Evolutionary conservation across 2,888 invertebrate species (phyloP).

Genomic region (Ferrisia virgata): DNA sequence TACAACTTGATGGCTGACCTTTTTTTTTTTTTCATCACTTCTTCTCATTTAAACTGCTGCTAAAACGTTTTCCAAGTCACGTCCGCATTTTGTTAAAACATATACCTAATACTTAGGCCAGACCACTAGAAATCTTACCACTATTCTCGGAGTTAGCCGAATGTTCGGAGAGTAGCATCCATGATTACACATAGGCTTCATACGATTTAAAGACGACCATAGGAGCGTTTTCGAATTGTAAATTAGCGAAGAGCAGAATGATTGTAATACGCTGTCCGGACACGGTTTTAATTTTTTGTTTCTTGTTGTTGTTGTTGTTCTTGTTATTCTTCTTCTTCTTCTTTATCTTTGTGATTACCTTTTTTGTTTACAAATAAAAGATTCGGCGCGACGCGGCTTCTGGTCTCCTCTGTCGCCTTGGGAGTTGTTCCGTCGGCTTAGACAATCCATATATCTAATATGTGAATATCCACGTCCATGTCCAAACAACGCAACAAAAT

Average conservation of each 20-base stretch:
- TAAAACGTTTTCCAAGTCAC: slow-evolving; percentile 30
- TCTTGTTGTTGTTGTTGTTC: too few relatives aligned
- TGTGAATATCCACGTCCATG: neutral
- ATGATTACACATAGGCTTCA: neutral
- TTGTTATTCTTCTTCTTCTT: too few relatives aligned
- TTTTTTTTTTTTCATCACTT: neutral
- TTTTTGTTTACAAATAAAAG: neutral
- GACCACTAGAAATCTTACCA: too few relatives aligned
- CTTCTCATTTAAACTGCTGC: too few relatives aligned
- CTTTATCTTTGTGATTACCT: slow-evolving; percentile 18
- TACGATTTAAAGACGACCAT: neutral
- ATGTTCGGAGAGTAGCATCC: neutral
- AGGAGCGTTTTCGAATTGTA: neutral
- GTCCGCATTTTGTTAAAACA: slow-evolving; percentile 8
- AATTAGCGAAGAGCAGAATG: neutral
- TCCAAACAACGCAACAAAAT: too few relatives aligned
- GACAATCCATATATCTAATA: too few relatives aligned
- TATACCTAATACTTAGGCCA: too few relatives aligned
- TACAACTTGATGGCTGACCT: neutral
- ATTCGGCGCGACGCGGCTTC: slow-evolving; percentile 1
- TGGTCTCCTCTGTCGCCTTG: neutral
- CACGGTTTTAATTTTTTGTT: slow-evolving; percentile 15
- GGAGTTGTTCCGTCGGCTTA: neutral
- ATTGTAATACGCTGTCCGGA: neutral
- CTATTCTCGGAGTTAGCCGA: too few relatives aligned